Base-by-base conservation (phyloP, 2,113 vertebrate species). In the Thermophis baileyi region DNA sequence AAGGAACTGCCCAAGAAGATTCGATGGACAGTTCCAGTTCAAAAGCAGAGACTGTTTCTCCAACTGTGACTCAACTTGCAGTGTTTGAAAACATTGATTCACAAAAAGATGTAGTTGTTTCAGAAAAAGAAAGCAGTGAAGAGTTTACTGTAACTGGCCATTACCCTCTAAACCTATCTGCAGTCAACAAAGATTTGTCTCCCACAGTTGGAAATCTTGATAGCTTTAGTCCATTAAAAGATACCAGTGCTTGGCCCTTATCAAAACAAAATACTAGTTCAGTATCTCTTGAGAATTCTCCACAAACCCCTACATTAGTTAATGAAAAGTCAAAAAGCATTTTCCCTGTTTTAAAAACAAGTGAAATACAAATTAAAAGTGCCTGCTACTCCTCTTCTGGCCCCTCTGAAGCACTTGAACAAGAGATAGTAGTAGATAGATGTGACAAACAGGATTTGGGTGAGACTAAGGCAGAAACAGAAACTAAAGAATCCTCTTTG, bases 11-110 rank as follows among this genome's bases (percentile, higher is more conserved):
- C 60, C 60, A 12, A 63, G 60, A 30, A 0, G 99, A 99, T 97
- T 99, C 99, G 14, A 95, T 99, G 97, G 99, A 99, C 95, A 99
- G 99, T 20, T 98, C 99, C 85, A 99, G 99, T 97, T 98, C 99
- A 89, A 97, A 99, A 94, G 98, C 98, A 0, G 99, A 99, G 94
- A 98, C 99, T 0, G 98, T 99, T 74, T 99, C 99, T 74, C 99
- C 99, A 5, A 99, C 99, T 0, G 99, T 99, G 95, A 99, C 99
- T 96, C 99, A 99, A 96, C 98, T 99, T 94, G 99, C 99, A 14
- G 99, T 99, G 14, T 99, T 99, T 95, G 99, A 99, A 97, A 98
- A 98, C 81, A 97, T 97, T 0, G 98, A 99, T 91, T 97, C 98
- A 10, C 97, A 97, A 8, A 97, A 97, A 25, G 97, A 94, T 3